Base-by-base conservation (phyloP, 2,113 vertebrate species). In the Condylura cristata region DNA sequence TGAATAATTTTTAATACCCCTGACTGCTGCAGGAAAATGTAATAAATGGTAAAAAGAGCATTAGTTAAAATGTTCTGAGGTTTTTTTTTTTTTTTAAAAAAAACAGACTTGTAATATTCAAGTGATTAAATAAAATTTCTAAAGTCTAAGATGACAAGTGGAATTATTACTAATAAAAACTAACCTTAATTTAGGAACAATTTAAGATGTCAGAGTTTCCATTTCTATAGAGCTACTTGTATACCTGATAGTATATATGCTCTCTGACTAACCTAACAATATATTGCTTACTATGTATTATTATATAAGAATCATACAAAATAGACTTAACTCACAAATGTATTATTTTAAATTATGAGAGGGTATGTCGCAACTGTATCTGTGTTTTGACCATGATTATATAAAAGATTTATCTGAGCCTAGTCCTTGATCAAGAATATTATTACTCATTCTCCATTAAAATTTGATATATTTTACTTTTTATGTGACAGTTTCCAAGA, bases 121-220 rank as follows among this genome's bases (percentile, higher is more conserved):
- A 86, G 34, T 65, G 91, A 89, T 93, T 86, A 91, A 71, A 72
- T 66, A 48, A 58, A 68, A 79, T 28, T 90, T 90, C 30, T 89
- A 74, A 95, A 80, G 71, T 95, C 65, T 87, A 90, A 76, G 39
- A 85, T 76, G 46, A 90, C n/a, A 92, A 63, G 26, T 78, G 4
- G 41, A 92, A 92, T 92, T 88, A 82, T 87, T 81, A 41, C 9
- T 93, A 88, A 92, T 92, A 94, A 96, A 92, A 93, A 75, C 32
- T 82, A 48, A 79, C 82, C n/a, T 91, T 79, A 89, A 88, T 86
- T 92, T 87, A 90, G 39, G 61, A 82, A 46, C 86, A 88, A 78
- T 66, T 88, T 89, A 90, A 72, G 32, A 81, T 90, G n/a, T 32
- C 5, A 81, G 61, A 81, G 34, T 76, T 95, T 90, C 92, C 16